phyloP scores from a whole-genome alignment of 2,888 invertebrate species.

The Synanthedon andrenaeformis region DNA sequence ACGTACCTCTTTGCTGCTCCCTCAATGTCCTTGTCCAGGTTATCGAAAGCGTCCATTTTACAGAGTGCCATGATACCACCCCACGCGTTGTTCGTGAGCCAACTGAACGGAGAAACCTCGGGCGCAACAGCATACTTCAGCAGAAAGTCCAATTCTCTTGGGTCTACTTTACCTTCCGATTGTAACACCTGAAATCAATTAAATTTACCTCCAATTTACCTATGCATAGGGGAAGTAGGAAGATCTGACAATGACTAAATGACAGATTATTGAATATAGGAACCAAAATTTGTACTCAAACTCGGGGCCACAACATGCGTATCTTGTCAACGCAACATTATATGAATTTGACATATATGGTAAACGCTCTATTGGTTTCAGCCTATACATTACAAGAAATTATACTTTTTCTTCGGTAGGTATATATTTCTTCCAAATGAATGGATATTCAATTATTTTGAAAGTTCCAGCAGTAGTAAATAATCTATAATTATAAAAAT shows the following conservation, averaged over 20 bases:
- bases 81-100: conserved; percentile 83
- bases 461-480: no score
- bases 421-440: no score
- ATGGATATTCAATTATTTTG: no score
- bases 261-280: neutral
- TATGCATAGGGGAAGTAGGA: neutral
- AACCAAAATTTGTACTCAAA: neutral
- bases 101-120: conserved; percentile 82
- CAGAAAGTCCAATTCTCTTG: conserved; percentile 86
- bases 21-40: conserved; percentile 91
- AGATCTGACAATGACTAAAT: no score
- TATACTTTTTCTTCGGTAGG: no score
- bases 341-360: no score
- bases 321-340: no score
- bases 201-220: neutral
- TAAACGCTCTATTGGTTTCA: no score
- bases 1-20: conserved; percentile 81
- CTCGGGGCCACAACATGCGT: no score
- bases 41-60: conserved; percentile 82
- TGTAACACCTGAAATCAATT: conserved; percentile 43
- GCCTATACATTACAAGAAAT: no score
- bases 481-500: no score
- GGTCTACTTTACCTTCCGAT: conserved; percentile 74
- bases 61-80: conserved; percentile 85
- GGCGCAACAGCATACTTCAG: conserved; percentile 85